Conservation (phyloP, 2,113 vertebrate species). For the Boulengeromyrus knoepffleri region DNA sequence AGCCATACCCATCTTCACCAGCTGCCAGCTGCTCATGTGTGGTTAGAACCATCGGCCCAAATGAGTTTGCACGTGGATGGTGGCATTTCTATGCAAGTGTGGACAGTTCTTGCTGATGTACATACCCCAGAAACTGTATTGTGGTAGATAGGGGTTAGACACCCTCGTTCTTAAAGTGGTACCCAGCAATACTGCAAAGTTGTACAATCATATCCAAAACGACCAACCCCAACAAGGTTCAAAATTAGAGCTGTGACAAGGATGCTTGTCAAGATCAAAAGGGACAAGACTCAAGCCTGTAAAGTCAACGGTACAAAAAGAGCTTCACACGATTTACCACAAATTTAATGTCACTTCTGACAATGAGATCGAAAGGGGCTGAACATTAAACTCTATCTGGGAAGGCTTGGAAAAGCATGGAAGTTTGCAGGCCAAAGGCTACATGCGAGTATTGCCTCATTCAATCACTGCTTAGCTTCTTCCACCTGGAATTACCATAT, state of each 20-base stretch:
- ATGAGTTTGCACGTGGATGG: neutral
- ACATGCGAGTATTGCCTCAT: neutral
- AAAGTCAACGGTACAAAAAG: neutral
- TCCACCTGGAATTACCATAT: neutral
- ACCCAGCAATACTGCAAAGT: neutral
- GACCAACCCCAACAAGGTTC: neutral
- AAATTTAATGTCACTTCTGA: neutral
- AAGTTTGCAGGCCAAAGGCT: neutral
- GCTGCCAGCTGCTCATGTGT: neutral
- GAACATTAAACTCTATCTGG: neutral
- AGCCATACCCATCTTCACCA: neutral
- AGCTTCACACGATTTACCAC: neutral
- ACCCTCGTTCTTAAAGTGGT: neutral
- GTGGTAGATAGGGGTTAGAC: neutral
- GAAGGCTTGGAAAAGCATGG: neutral
- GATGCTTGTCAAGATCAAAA: neutral
- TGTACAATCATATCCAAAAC: neutral
- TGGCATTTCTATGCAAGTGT: neutral
- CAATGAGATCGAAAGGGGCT: neutral
- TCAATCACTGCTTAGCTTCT: neutral
- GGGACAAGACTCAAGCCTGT: neutral
- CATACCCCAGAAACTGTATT: neutral
- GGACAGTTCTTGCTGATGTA: neutral
- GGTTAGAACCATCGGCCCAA: neutral
- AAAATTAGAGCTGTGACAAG: neutral